Evolutionary conservation across 2,113 vertebrate species (phyloP), one percentile per base, ranked within the genome.

Genomic region (Loxodonta africana): DNA sequence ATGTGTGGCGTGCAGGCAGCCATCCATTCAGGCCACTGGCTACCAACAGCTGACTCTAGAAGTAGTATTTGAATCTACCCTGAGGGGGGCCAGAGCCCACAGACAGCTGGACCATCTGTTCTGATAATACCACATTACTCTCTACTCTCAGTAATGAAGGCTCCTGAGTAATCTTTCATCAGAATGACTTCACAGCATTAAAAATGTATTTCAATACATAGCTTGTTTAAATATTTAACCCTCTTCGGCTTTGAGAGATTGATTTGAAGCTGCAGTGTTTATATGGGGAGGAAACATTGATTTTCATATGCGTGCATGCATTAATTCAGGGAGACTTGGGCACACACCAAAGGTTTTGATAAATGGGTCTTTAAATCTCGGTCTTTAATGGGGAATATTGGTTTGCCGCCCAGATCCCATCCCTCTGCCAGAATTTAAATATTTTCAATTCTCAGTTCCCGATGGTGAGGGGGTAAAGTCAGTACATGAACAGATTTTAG

Each of bases 221-320:
- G 98, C 98, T 99, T 99, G 98, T 98, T 99, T 98, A 99, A 99
- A 99, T 99, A 99, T 99, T 99, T 99, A 99, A 99, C 98, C 98
- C 98, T 99, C 98, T 98, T 99, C 98, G 86, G 98, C 98, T 98
- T 98, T 98, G 98, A 98, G 96, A 98, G 98, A 99, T 98, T 99
- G 98, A 99, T 99, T 99, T 97, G 83, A 97, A 98, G 97, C 96
- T 77, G 23, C n/a, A 69, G 98, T 98, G 98, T 99, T 98, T 99
- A 98, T 98, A 98, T 96, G 98, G 96, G 97, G 97, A 97, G 96
- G 98, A 98, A 98, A 98, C 97, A 98, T 98, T 98, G 98, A 98
- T 99, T 99, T 98, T 98, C 98, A 98, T 98, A 98, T 94, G 95
- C 97, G 98, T 96, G 94, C 67, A 95, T 98, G 96, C 95, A 98